A percentile compares a stretch with the other conserved stretches of the same genome.
These are phyloP conservation scores for Dicycla oo DNA, from an alignment of 2,888 invertebrate genomes.

Conservation along the genomic window DNA sequence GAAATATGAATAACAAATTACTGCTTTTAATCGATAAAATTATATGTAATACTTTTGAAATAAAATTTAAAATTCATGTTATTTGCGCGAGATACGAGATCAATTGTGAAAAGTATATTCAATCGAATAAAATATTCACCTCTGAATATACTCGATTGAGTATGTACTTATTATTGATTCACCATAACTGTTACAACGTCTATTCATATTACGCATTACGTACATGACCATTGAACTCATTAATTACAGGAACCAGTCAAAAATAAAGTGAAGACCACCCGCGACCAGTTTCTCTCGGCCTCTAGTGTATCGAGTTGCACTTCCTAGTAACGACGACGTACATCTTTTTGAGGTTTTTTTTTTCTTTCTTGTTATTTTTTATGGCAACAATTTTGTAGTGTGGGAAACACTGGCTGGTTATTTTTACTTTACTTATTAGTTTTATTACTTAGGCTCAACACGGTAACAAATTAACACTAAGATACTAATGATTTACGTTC, in stretches of 20 bases:
- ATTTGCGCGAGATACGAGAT: constrained; percentile 13
- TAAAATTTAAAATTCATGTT: neutral
- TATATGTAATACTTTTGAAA: constrained; percentile 6
- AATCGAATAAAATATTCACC: constrained; percentile 8
- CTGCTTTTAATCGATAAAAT: constrained; percentile 24
- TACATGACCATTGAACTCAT: constrained; percentile 73
- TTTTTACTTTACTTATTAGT: constrained; percentile 6
- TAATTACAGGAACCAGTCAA: constrained; percentile 79
- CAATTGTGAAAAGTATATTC: constrained; percentile 13
- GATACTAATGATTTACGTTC: neutral
- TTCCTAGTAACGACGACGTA: constrained; percentile 69
- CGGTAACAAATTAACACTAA: neutral
- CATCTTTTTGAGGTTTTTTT: constrained; percentile 54
- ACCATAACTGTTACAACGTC: constrained; percentile 58
- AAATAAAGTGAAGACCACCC: constrained; percentile 80
- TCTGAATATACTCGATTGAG: constrained; percentile 1
- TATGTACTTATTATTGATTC: constrained; percentile 37
- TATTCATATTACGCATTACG: constrained; percentile 65
- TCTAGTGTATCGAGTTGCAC: constrained; percentile 78
- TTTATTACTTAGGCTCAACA: neutral
- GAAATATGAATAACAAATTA: constrained; percentile 29
- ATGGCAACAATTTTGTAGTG: constrained; percentile 42
- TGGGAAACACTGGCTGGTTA: constrained; percentile 48
- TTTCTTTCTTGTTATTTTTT: constrained; percentile 50
- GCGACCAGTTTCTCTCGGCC: constrained; percentile 74